Conservation (phyloP, 2,888 invertebrate species). For the Lutraria lutraria region DNA sequence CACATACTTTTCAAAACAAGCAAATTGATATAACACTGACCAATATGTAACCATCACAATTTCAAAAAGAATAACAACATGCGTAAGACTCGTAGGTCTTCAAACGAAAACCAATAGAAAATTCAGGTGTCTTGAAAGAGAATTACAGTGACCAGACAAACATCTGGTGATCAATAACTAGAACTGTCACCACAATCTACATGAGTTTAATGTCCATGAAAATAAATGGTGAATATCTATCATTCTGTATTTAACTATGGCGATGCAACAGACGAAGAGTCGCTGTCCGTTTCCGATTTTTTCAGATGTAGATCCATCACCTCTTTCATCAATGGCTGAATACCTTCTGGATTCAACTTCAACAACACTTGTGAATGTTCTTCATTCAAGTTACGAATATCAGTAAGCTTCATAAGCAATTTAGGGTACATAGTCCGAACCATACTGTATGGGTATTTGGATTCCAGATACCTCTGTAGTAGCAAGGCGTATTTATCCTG, state of each 20-base stretch:
- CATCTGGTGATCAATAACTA: background rate
- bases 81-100: background rate
- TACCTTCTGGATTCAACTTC: conserved; percentile 96
- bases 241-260: conserved; percentile 45
- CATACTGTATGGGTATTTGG: conserved; percentile 80
- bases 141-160: background rate
- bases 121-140: background rate
- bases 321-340: conserved; percentile 97
- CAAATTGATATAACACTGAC: conserved; percentile 1
- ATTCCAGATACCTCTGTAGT: conserved; percentile 85
- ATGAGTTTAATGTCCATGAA: background rate
- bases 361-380: conserved; percentile 96
- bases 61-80: conserved; percentile 7
- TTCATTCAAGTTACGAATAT: conserved; percentile 95
- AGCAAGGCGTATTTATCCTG: conserved; percentile 86
- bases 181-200: background rate
- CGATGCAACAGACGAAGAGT: conserved; percentile 61
- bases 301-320: conserved; percentile 93
- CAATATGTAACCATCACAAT: conserved; percentile 11
- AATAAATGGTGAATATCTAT: conserved; percentile 21
- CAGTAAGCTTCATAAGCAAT: conserved; percentile 95
- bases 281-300: conserved; percentile 63
- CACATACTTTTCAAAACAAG: background rate
- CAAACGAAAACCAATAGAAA: background rate
- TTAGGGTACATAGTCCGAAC: conserved; percentile 85